Evolutionary conservation across 2,113 vertebrate genomes (phyloP), one percentile per base, ranked within the genome.

Genomic region (Brachionichthys hirsutus): DNA sequence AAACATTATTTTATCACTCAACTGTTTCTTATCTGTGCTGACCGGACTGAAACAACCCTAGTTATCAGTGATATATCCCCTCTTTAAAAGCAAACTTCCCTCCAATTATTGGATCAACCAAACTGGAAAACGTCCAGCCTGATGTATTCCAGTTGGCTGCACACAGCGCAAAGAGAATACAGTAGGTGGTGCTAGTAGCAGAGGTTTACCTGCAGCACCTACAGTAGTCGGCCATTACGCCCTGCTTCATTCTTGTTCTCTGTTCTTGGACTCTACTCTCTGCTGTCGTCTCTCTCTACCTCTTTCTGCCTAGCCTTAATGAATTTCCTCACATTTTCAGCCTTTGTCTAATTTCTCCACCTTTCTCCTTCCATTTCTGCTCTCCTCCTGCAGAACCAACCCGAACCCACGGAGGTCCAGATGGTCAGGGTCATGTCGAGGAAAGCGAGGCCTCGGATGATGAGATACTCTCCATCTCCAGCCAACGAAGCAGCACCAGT

Each of bases 381-480:
- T n/a, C 30, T 49, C 10, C 5, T 44, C 40, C 53, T 57, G 35
- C 78, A 92, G 92, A 92, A 71, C 91, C 92, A 1, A 83, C 76
- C 63, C 93, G 93, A 56, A 83, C 91, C 12, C 92, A 91, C 2
- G 89, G 87, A 41, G 91, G 90, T 50, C 86, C 90, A 18, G 95
- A 97, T 9, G 91, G 94, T 49, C 92, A 92, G 9, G 94, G 91
- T 2, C 89, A 93, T 2, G 91, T 93, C 8, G 94, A 95, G 77
- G 97, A 99, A 75, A 98, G 97, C 10, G 96, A 98, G 67, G 94
- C 95, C n/a, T 99, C 97, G 0, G 97, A 99, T 1, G 97, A 99
- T 12, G 97, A 99, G 85, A 96, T 99, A 86, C 93, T 99, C 69
- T 97, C 96, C 11, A 92, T 99, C 58, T 95, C 97, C 60, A 96